A percentile compares a stretch with the other conserved stretches of the same genome.
phyloP scores from a whole-genome alignment of 2,888 invertebrate genomes.

The Galerucella pusilla region DNA sequence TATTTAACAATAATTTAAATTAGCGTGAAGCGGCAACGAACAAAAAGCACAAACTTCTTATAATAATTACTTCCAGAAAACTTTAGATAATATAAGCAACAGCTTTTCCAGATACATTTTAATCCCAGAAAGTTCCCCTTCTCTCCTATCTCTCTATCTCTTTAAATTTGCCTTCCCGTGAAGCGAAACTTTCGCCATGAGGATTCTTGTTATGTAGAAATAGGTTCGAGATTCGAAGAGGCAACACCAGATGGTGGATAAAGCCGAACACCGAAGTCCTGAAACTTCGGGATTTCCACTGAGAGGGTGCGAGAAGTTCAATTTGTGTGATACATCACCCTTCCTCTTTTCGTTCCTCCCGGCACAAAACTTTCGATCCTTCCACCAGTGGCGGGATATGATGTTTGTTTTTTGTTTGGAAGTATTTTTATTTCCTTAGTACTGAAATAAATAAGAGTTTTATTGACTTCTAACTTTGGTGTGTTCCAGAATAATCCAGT shows the following conservation, averaged over 20 bases:
- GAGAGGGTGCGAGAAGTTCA: constrained; percentile 54
- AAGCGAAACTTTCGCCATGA: constrained; percentile 32
- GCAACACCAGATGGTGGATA: constrained; percentile 60
- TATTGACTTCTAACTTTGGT: background rate
- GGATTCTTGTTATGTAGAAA: constrained; percentile 52
- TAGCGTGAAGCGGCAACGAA: background rate
- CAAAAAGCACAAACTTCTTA: constrained; percentile 20
- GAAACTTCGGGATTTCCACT: constrained; percentile 52
- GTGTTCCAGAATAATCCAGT: background rate
- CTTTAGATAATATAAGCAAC: constrained; percentile 33
- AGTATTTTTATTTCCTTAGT: too few species aligned
- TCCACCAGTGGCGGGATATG: constrained; percentile 49
- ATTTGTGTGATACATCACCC: constrained; percentile 58
- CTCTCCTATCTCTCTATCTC: constrained; percentile 10
- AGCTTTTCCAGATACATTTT: constrained; percentile 30
- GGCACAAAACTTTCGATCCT: constrained; percentile 16
- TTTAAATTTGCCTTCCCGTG: constrained; percentile 5
- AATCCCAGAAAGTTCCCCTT: constrained; percentile 34
- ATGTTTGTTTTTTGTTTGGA: background rate
- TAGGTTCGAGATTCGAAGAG: constrained; percentile 52
- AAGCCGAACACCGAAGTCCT: constrained; percentile 53
- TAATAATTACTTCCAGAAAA: constrained; percentile 48
- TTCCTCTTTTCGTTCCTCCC: constrained; percentile 40
- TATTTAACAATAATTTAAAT: background rate
- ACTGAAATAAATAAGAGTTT: background rate